A percentile compares a stretch with the other conserved stretches of the same genome.
Evolutionary conservation across 2,113 vertebrate species (phyloP).

Genomic region (Bujurquina vittata): DNA sequence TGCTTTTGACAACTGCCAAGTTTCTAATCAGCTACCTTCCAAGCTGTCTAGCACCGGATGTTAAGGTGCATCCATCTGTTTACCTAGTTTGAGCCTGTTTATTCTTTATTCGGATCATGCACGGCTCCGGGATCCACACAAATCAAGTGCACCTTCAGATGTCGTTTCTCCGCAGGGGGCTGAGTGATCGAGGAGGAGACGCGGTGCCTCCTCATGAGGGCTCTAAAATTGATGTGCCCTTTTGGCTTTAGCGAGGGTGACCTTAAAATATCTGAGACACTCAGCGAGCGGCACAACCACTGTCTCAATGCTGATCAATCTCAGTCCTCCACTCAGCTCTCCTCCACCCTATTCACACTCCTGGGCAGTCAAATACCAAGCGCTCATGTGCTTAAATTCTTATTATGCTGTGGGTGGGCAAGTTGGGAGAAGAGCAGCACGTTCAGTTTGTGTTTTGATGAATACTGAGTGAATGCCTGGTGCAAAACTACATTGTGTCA

Average conservation of each 20-base stretch:
- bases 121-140: conserved; percentile 65
- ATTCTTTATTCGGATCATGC: conserved; percentile 73
- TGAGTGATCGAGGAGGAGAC: conserved; percentile 74
- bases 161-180: conserved; percentile 70
- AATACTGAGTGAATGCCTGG: conserved; percentile 54
- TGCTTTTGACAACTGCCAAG: conserved; percentile 63
- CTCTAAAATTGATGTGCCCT: conserved; percentile 82
- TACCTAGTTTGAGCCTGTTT: conserved; percentile 56
- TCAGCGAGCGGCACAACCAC: conserved; percentile 64
- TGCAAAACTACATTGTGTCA: conserved; percentile 58
- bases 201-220: conserved; percentile 70
- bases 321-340: conserved; percentile 57
- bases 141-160: conserved; percentile 78
- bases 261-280: conserved; percentile 76
- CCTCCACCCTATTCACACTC: conserved; percentile 45
- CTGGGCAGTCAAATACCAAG: conserved; percentile 46
- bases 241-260: conserved; percentile 79
- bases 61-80: conserved; percentile 61
- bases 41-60: conserved; percentile 38
- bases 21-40: conserved; percentile 49
- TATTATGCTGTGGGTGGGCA: conserved; percentile 39
- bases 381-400: conserved; percentile 44
- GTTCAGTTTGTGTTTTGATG: conserved; percentile 41
- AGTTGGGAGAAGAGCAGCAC: conserved; percentile 32
- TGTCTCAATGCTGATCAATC: conserved; percentile 70